Base-by-base conservation (phyloP, 2,113 vertebrate species). In the Platysternon megacephalum region DNA sequence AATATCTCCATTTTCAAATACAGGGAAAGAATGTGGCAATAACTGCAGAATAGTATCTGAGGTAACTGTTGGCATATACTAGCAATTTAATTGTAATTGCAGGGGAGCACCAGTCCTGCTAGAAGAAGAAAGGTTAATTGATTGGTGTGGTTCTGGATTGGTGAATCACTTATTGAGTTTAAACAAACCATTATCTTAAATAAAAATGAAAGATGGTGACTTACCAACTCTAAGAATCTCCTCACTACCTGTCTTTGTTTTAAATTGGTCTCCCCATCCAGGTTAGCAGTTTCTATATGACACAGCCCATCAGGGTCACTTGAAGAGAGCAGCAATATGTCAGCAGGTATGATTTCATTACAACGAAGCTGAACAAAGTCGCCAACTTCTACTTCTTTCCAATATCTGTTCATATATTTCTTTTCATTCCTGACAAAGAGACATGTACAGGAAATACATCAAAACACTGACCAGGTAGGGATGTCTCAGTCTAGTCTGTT, bases 181-280 rank as follows among this genome's bases (percentile, higher is more conserved):
- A 93, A 93, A 91, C 12, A 87, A 93, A 93, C 65, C 61, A n/a
- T 56, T 56, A 78, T 28, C 35, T 93, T 80, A 81, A 84, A 48
- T 46, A 35, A 19, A 52, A 81, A 32, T 53, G 26, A 94, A 61
- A 51, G 93, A 91, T 12, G 14, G 46, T 85, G 39, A 98, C 99
- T 99, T 98, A 99, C 99, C 95, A 99, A 98, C 96, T 99, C 99
- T 0, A 98, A 98, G 98, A 99, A 99, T 97, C 99, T 99, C 48
- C 99, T 99, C 86, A 99, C 99, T 82, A 99, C 99, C 97, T 99
- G 99, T 83, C 99, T 99, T 97, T 99, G 99, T 93, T 99, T 99
- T 61, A 99, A 98, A 97, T 99, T 99, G 96, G 99, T 99, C 98
- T 99, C 99, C 29, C 99, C 99, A 32, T 99, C 99, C 98, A 99